Base-by-base conservation (phyloP, 2,113 vertebrate genomes). In the Acanthisitta chloris region DNA sequence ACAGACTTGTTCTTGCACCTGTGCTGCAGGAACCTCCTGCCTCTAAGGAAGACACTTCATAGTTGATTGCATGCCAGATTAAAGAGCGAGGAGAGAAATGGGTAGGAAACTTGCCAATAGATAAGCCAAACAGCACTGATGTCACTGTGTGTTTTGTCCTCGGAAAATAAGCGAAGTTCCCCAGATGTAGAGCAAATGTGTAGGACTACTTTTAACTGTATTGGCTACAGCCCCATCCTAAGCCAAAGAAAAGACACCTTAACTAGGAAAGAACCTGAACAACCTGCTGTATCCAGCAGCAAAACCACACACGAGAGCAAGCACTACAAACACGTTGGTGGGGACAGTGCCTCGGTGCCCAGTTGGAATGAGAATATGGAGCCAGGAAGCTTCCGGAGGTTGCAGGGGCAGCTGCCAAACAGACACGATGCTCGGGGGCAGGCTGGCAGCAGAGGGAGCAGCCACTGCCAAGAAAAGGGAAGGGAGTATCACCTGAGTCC, bases 261-360 rank as follows among this genome's bases (percentile, higher is more conserved):
- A 61, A 38, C 55, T 29, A 65, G 70, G 16, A 45, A 51, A 58
- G 48, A 29, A 52, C 52, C 38, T 1, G 1, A 49, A 54, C 1
- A 3, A 12, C 17, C 46, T 77, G 31, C 65, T 48, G 29, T 38
- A 20, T 48, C 40, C 81, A 57, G 74, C 61, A 90, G 54, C 84
- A 54, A 40, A 38, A 69, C 51, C 58, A 58, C 80, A 77, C 36
- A 36, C 6, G 34, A 84, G 51, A 14, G 4, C n/a, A 72, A 69
- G 43, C 12, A 14, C 38, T 15, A 13, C 33, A 10, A 66, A 28
- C 45, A 33, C 5, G 3, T 38, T 64, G 64, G 34, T 0, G 0
- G 61, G 67, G 52, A 40, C 4, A 2, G n/a, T 62, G 55, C 58
- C 87, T 89, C 17, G 3, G 54, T 52, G 77, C 46, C 88, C 55